Evolutionary conservation across 53 echinoderm and acorn worm genomes (phyloP).

Genomic region (Pentamera pediparva): DNA sequence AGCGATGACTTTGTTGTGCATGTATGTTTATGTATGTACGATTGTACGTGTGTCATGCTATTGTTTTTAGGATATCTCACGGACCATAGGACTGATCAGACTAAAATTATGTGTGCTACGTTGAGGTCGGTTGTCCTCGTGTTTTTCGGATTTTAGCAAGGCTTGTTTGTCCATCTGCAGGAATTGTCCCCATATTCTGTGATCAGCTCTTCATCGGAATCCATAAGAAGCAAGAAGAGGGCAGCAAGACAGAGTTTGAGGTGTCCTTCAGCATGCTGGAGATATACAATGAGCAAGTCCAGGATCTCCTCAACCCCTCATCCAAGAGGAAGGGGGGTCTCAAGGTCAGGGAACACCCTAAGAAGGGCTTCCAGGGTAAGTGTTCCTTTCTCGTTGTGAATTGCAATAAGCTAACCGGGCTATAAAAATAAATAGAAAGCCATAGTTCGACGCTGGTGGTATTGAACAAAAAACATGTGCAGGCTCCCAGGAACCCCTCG

Average conservation of each 20-base stretch:
- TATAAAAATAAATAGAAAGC: too few relatives aligned
- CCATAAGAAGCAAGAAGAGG: constrained; percentile 52
- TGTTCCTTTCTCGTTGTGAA: too few relatives aligned
- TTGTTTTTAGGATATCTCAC: too few relatives aligned
- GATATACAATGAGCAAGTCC: constrained; percentile 96
- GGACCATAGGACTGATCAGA: too few relatives aligned
- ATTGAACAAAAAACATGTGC: too few relatives aligned
- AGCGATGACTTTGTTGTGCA: too few relatives aligned
- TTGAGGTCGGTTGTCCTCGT: neutral
- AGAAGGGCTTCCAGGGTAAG: constrained; percentile 98
- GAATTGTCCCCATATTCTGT: constrained; percentile 94
- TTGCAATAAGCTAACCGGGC: too few relatives aligned
- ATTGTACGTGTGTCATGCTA: too few relatives aligned
- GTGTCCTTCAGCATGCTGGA: constrained; percentile 93
- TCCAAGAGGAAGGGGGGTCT: constrained; percentile 84
- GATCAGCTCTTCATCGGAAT: constrained; percentile 76
- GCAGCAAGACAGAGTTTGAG: constrained; percentile 82
- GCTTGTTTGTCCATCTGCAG: constrained; percentile 28
- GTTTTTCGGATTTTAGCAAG: too few relatives aligned
- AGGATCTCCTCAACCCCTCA: constrained; percentile 77
- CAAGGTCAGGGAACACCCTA: constrained; percentile 84
- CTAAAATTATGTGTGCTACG: neutral
- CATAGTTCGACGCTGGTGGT: too few relatives aligned
- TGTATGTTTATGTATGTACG: too few relatives aligned
- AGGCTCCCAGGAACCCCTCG: constrained; percentile 65